Conservation (phyloP, 1,140 invertebrate species). For the Daktulosphaira vitifoliae region DNA sequence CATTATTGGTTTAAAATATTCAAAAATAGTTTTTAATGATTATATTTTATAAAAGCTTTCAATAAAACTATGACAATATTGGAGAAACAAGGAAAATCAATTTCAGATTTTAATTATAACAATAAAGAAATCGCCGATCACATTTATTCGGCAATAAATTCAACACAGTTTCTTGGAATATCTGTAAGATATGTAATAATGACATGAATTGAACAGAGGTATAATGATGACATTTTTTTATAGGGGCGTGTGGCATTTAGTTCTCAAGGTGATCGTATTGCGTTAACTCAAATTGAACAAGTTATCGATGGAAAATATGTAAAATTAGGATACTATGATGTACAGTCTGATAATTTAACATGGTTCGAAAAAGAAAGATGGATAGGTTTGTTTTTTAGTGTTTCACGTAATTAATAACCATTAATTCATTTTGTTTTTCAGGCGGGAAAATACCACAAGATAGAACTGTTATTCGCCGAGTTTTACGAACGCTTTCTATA, state of each 20-base stretch:
- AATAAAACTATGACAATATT: constrained; percentile 90
- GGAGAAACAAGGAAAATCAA: constrained; percentile 61
- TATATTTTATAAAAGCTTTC: constrained; percentile 57
- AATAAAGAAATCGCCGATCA: constrained; percentile 89
- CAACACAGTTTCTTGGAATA: constrained; percentile 92
- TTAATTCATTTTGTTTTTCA: constrained; percentile 42
- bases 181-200: constrained; percentile 62
- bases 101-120: constrained; percentile 96
- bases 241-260: constrained; percentile 91
- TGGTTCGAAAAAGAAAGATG: constrained; percentile 85
- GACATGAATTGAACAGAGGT: neutral
- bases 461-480: constrained; percentile 75
- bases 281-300: constrained; percentile 97
- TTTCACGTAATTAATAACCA: neutral
- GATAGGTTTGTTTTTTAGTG: constrained; percentile 54
- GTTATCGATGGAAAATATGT: constrained; percentile 90
- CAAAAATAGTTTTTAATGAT: constrained; percentile 16
- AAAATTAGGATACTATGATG: constrained; percentile 94
- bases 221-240: neutral
- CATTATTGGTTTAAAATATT: neutral
- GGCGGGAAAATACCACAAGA: constrained; percentile 82
- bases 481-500: constrained; percentile 74
- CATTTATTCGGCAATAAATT: constrained; percentile 95
- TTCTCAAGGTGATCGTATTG: constrained; percentile 95
- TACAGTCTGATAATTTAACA: constrained; percentile 85